Percentiles rank a stretch among this genome's conserved stretches.
Evolutionary conservation across 2,797 vertebrate species (phyloP).

Genomic region (Lacerta viridis): DNA sequence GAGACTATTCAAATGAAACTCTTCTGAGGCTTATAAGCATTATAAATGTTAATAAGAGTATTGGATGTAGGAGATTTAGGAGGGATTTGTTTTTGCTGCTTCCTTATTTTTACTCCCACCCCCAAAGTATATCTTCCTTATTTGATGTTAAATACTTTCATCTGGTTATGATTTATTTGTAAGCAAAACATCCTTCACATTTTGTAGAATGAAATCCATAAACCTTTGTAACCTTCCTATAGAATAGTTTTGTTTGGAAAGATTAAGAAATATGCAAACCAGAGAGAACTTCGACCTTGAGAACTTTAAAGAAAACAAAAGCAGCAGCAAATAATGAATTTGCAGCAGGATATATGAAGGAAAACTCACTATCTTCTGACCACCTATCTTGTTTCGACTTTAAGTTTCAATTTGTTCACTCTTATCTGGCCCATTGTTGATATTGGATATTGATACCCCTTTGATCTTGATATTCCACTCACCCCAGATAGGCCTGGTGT

Average conservation of each 20-base stretch:
- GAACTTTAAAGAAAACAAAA: conserved; percentile 8
- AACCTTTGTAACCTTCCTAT: conserved; percentile 20
- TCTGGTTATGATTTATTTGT: conserved; percentile 33
- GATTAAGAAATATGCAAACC: background rate
- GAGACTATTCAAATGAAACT: background rate
- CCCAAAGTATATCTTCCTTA: background rate
- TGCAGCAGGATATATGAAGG: background rate
- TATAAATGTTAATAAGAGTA: background rate
- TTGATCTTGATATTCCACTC: background rate
- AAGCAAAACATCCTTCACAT: conserved; percentile 1
- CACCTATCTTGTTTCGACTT: too few species aligned
- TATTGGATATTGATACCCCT: too few species aligned
- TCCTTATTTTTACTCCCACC: background rate
- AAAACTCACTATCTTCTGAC: background rate
- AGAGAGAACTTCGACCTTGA: background rate
- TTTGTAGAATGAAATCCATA: background rate
- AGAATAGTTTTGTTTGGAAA: conserved; percentile 6
- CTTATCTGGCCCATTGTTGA: background rate
- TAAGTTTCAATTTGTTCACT: background rate
- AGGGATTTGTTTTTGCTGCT: background rate
- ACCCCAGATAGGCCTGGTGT: too few species aligned
- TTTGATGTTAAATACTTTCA: conserved; percentile 19
- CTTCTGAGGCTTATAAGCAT: background rate
- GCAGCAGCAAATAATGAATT: background rate
- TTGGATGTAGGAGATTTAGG: background rate